These are phyloP conservation scores for Oncorhynchus kisutch DNA, from an alignment of 2,113 vertebrate genomes.

Conservation along the genomic window DNA sequence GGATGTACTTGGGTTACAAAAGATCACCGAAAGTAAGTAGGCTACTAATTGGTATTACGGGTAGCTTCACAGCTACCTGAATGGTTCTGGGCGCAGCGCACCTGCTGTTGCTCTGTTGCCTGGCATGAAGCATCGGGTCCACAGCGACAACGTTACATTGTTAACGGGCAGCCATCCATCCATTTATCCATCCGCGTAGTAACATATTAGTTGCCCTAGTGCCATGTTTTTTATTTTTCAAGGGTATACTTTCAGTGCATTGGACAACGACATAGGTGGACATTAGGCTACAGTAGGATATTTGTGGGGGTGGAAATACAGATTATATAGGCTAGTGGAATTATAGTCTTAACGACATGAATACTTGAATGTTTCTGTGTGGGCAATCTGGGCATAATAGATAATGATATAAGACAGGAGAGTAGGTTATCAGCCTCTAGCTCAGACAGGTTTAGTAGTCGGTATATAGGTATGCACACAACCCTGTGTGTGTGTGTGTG, in stretches of 20 bases:
- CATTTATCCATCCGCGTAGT: background rate
- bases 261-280: background rate
- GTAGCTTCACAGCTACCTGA: constrained; percentile 13
- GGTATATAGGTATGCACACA: background rate
- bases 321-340: background rate
- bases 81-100: background rate
- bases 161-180: background rate
- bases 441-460: background rate
- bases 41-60: constrained; percentile 23
- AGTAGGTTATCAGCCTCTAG: background rate
- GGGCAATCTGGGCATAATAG: background rate
- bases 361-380: background rate
- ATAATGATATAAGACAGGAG: background rate
- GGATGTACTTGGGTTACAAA: constrained; percentile 90
- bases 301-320: background rate
- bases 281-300: background rate
- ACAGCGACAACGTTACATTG: constrained; percentile 13
- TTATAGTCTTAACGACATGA: too few relatives aligned
- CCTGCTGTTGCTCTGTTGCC: background rate
- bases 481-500: background rate
- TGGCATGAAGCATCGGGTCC: background rate
- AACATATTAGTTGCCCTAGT: background rate
- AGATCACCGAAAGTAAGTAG: constrained; percentile 91
- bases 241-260: background rate
- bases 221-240: too few relatives aligned